phyloP scores from a whole-genome alignment of 2,888 invertebrate species.

The Cheiracanthium punctorium region DNA sequence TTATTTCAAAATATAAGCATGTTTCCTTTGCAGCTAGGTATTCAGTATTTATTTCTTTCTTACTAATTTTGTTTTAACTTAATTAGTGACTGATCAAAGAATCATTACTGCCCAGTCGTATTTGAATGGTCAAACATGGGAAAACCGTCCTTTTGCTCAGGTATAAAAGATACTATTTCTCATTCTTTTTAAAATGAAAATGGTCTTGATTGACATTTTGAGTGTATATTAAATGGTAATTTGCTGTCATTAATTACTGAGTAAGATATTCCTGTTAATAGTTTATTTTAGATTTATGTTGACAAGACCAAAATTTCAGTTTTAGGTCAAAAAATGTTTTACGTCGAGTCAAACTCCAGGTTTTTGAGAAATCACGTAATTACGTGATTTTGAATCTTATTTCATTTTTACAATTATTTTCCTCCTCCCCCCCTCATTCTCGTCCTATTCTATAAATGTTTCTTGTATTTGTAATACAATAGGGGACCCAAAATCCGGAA shows the following conservation, averaged over 20 bases:
- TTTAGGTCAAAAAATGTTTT: too few relatives aligned
- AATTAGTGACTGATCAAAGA: conserved; percentile 61
- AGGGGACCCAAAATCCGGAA: too few relatives aligned
- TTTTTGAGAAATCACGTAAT: too few relatives aligned
- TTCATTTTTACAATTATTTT: too few relatives aligned
- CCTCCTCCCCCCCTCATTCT: too few relatives aligned
- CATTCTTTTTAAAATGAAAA: conserved; percentile 44
- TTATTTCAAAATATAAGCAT: conserved; percentile 10
- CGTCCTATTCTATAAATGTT: too few relatives aligned
- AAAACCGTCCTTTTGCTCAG: conserved; percentile 47
- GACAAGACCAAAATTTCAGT: too few relatives aligned
- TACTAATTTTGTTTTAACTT: conserved; percentile 68
- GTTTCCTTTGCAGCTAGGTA: conserved; percentile 42
- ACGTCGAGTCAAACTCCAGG: too few relatives aligned
- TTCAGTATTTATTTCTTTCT: conserved; percentile 34
- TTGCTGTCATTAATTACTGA: not conserved
- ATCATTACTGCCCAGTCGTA: conserved; percentile 53
- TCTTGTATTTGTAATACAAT: too few relatives aligned
- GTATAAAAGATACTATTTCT: conserved; percentile 65
- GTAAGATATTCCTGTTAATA: too few relatives aligned
- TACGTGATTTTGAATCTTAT: too few relatives aligned
- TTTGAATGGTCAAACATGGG: conserved; percentile 58
- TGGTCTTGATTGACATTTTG: conserved; percentile 31
- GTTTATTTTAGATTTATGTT: too few relatives aligned
- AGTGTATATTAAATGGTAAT: conserved; percentile 16